These are phyloP conservation scores for Anguilla japonica DNA, from an alignment of 2,113 vertebrate genomes.

Conservation along the genomic window DNA sequence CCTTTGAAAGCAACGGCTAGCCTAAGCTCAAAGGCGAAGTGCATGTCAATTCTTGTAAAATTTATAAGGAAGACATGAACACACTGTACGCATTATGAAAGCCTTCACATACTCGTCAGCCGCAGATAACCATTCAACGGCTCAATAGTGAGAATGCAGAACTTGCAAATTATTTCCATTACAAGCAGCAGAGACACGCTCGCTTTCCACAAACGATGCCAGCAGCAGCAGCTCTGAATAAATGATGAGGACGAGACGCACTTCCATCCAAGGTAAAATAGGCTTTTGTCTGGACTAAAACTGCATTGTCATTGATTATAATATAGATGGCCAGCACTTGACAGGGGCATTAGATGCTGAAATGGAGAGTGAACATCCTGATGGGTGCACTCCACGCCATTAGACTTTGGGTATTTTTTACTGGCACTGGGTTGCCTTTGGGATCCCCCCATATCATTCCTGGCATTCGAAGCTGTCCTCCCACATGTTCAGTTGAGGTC, in stretches of 20 bases:
- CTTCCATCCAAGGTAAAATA: background rate
- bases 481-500: background rate
- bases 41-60: background rate
- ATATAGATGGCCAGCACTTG: background rate
- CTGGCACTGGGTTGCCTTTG: background rate
- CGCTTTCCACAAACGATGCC: background rate
- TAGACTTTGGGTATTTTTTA: background rate
- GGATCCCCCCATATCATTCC: background rate
- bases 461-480: background rate
- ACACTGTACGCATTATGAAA: background rate
- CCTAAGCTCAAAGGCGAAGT: background rate
- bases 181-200: background rate
- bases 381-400: background rate
- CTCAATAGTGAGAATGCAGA: background rate
- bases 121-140: background rate
- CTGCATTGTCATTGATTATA: slow-evolving; percentile 3
- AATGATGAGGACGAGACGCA: background rate
- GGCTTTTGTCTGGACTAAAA: background rate
- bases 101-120: background rate
- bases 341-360: background rate
- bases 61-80: background rate
- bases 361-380: background rate
- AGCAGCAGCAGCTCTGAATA: background rate
- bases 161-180: background rate
- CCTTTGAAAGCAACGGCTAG: background rate